These are phyloP conservation scores for Eupithecia dodoneata DNA, from an alignment of 2,888 invertebrate species.

Conservation along the genomic window DNA sequence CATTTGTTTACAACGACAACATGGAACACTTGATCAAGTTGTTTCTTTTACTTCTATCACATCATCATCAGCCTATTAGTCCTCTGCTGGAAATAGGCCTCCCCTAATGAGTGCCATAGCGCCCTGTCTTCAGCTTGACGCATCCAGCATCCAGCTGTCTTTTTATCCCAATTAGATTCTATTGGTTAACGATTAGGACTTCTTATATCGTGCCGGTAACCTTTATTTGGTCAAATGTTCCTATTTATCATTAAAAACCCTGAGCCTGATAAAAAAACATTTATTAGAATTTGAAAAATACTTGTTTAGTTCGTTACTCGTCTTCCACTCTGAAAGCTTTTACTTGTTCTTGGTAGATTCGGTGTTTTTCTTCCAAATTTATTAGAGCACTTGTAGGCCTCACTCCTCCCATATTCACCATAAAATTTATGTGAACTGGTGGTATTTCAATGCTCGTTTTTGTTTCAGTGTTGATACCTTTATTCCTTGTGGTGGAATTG, in stretches of 20 bases:
- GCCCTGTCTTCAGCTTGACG: too few relatives aligned
- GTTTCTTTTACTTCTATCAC: neutral
- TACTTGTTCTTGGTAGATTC: slow-evolving; percentile 74
- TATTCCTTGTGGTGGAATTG: slow-evolving; percentile 56
- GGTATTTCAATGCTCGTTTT: slow-evolving; percentile 43
- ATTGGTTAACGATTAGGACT: neutral
- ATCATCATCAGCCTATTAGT: too few relatives aligned
- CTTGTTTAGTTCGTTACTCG: slow-evolving; percentile 36
- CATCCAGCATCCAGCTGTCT: too few relatives aligned
- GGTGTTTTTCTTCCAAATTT: slow-evolving; percentile 74
- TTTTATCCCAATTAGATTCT: neutral
- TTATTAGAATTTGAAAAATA: slow-evolving; percentile 29
- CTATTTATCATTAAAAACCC: neutral
- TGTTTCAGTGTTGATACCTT: slow-evolving; percentile 55
- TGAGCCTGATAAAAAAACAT: slow-evolving; percentile 17
- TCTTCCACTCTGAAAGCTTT: slow-evolving; percentile 62
- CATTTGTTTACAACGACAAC: neutral
- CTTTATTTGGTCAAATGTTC: neutral
- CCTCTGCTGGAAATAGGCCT: too few relatives aligned
- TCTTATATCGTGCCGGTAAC: neutral
- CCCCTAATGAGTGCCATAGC: too few relatives aligned
- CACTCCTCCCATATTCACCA: slow-evolving; percentile 67
- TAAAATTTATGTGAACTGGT: slow-evolving; percentile 73
- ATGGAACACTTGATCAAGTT: neutral
- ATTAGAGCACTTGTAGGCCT: slow-evolving; percentile 66